These are phyloP conservation scores for Melanocharis versteri DNA, from an alignment of 2,113 vertebrate species.

Conservation along the genomic window DNA sequence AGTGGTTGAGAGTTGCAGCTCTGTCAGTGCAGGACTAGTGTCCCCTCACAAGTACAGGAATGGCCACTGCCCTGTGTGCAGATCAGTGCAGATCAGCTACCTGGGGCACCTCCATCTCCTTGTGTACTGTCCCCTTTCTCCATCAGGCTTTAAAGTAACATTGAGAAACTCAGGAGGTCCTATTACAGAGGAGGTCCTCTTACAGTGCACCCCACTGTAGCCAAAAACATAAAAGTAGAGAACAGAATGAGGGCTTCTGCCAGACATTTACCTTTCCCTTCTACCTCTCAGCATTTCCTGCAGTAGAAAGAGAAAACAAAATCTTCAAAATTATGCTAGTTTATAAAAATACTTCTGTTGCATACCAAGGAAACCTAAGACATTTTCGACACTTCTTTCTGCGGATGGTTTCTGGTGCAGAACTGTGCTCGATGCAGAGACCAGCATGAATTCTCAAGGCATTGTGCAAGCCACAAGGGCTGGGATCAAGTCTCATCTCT, in stretches of 20 bases:
- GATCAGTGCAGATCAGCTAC: neutral
- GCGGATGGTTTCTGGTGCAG: neutral
- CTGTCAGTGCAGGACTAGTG: neutral
- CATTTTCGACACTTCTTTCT: neutral
- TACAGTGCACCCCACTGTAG: neutral
- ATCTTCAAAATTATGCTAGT: neutral
- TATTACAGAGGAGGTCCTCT: neutral
- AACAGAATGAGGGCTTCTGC: neutral
- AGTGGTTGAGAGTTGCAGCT: neutral
- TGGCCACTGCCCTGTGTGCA: rapidly evolving
- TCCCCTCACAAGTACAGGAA: neutral
- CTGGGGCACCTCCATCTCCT: neutral
- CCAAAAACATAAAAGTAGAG: neutral
- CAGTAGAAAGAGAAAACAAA: neutral
- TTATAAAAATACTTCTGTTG: neutral
- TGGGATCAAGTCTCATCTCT: slow-evolving; percentile 17
- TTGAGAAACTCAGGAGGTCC: neutral
- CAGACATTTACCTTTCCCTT: neutral
- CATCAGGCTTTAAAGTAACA: neutral
- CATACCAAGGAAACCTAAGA: neutral
- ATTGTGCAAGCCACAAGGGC: neutral
- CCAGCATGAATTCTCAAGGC: neutral
- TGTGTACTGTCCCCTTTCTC: neutral
- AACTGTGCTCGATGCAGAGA: neutral
- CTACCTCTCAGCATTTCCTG: neutral